Base-by-base conservation (phyloP, 2,888 invertebrate species). In the Acronicta aceris region DNA sequence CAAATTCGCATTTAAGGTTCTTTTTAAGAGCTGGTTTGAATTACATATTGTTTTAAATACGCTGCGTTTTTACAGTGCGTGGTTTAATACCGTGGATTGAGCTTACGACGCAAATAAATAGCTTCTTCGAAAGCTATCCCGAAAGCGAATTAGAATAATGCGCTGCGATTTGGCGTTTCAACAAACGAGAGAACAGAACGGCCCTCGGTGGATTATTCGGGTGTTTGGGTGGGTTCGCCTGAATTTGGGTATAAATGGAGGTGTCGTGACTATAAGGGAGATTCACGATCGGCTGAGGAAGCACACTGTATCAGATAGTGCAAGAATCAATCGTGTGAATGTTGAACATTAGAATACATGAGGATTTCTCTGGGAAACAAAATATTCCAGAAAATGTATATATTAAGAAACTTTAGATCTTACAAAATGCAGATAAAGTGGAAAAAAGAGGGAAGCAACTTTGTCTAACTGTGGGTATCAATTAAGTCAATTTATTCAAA, bases 121-220 rank as follows among this genome's bases (percentile, higher is more conserved):
- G 91, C 91, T 90, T 88, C 90, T 93, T 92, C 89, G 86, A 90
- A 92, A 94, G 93, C 93, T 90, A 93, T 92, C 89, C 88, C 83
- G 89, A 88, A 90, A 89, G 89, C 89, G 89, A 93, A 94, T 94
- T 94, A 94, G 93, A 94, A 94, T 94, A 94, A 94, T 94, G 93
- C 89, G 84, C 88, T 89, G 85, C 91, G 92, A 94, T 94, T 94
- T 93, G 89, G 92, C 89, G 85, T 93, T 93, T 91, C 92, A 89
- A 92, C 94, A 92, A 93, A 92, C 91, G 91, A 91, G 91, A 86
- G 84, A 85, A 84, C 85, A 82, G 87, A 93, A 92, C 89, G 84
- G 89, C 89, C 89, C 92, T 92, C 92, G 76, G 92, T 90, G 94
- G 93, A 92, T 92, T 93, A 92, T 91, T 91, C 86, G 88, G 86